Evolutionary conservation across 2,797 vertebrate species (phyloP).

Genomic region (Eulemur rubriventer): DNA sequence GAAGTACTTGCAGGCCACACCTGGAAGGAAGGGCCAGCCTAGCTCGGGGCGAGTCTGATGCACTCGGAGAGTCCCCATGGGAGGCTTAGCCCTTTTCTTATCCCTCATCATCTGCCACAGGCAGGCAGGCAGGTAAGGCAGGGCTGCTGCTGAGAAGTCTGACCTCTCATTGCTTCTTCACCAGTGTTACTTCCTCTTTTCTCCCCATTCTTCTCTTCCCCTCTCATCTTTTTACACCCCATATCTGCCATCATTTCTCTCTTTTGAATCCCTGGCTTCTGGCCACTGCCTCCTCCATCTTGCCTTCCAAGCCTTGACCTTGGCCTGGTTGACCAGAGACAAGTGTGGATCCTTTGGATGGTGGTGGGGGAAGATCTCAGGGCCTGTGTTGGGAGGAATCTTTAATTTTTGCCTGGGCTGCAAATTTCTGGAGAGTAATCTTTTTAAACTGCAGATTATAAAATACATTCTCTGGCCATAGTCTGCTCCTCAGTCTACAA

Average conservation of each 20-base stretch:
- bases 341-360: background rate
- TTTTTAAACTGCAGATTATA: background rate
- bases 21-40: background rate
- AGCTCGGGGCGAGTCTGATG: background rate
- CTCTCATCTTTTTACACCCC: background rate
- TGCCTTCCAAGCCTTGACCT: background rate
- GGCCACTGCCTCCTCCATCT: background rate
- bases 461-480: background rate
- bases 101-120: background rate
- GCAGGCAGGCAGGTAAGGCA: background rate
- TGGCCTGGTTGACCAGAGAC: background rate
- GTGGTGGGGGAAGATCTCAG: background rate
- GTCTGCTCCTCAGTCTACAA: background rate
- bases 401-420: background rate
- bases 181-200: background rate
- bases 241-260: background rate
- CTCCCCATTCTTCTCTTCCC: background rate
- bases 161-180: background rate
- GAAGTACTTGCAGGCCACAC: background rate
- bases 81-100: background rate
- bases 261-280: background rate
- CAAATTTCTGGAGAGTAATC: slow-evolving; percentile 21
- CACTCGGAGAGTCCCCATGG: fast-evolving
- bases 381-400: background rate
- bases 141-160: background rate